Evolutionary conservation across 2,888 invertebrate species (phyloP).

Genomic region (Baccha elongata): DNA sequence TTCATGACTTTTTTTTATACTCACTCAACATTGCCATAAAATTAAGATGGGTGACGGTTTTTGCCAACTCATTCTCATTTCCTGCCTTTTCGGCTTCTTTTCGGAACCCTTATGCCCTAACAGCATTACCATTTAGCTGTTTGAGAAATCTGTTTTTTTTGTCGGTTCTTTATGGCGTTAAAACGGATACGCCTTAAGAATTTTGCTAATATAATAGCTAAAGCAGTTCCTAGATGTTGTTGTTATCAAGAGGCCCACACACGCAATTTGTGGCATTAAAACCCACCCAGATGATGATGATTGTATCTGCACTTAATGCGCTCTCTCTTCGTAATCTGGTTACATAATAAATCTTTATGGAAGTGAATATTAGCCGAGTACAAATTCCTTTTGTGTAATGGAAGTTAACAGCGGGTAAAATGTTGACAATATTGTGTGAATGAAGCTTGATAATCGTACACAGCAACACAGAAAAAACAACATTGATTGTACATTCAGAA

Average conservation of each 20-base stretch:
- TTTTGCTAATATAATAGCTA: conserved; percentile 24
- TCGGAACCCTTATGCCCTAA: conserved; percentile 22
- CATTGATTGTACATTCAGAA: no score
- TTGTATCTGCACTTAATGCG: conserved; percentile 48
- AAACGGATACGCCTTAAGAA: conserved; percentile 25
- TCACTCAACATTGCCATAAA: conserved; percentile 46
- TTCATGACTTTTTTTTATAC: conserved; percentile 54
- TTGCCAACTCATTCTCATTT: conserved; percentile 29
- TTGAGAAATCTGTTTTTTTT: conserved; percentile 16
- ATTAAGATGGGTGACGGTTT: conserved; percentile 48
- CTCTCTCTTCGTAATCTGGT: conserved; percentile 22
- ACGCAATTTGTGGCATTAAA: conserved; percentile 39
- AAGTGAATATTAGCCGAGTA: conserved; percentile 24
- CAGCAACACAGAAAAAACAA: no score
- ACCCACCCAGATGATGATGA: conserved; percentile 11
- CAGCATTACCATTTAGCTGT: conserved; percentile 25
- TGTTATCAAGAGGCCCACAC: conserved; percentile 16
- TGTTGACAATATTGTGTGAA: conserved; percentile 1
- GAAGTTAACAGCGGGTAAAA: conserved; percentile 14
- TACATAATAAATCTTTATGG: conserved; percentile 17
- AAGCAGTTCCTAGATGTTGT: conserved; percentile 3
- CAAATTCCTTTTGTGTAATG: conserved; percentile 23
- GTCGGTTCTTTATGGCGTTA: conserved; percentile 6
- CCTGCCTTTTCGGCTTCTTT: conserved; percentile 20
- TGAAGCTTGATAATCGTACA: no score